A percentile compares a stretch with the other conserved stretches of the same genome.
phyloP scores from a whole-genome alignment of 2,888 invertebrate species.

The Phalangium opilio region DNA sequence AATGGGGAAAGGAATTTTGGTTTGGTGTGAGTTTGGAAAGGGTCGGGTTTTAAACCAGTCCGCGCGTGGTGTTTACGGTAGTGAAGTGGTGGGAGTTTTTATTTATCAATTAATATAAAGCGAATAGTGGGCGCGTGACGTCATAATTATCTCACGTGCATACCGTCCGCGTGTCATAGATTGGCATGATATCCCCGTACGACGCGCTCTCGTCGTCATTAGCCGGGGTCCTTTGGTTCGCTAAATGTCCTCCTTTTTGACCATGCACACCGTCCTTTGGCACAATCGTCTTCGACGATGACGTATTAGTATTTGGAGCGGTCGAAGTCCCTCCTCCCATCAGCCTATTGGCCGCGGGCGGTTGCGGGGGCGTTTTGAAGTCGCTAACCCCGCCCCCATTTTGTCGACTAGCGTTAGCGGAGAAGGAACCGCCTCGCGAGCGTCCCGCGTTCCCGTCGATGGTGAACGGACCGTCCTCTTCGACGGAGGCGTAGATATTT shows the following conservation, averaged over 20 bases:
- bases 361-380: neutral
- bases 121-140: too few species aligned
- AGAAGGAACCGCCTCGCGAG: constrained; percentile 9
- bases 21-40: too few species aligned
- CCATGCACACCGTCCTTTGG: too few species aligned
- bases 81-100: too few species aligned
- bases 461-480: constrained; percentile 17
- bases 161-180: constrained; percentile 16
- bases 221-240: too few species aligned
- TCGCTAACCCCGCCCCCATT: constrained; percentile 8
- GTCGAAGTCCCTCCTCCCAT: constrained; percentile 6
- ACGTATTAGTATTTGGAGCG: constrained; percentile 11
- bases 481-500: constrained; percentile 17
- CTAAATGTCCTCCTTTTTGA: too few species aligned
- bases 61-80: too few species aligned
- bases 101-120: too few species aligned
- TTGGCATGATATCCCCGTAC: constrained; percentile 18
- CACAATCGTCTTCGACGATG: constrained; percentile 1
- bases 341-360: neutral
- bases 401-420: constrained; percentile 7
- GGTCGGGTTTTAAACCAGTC: too few species aligned
- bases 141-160: constrained; percentile 9
- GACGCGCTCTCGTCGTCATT: constrained; percentile 10
- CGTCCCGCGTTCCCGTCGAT: constrained; percentile 12
- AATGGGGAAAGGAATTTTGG: too few species aligned